A percentile compares a stretch with the other conserved stretches of the same genome.
phyloP scores from a whole-genome alignment of 2,113 vertebrate species.

The Saguinus midas region DNA sequence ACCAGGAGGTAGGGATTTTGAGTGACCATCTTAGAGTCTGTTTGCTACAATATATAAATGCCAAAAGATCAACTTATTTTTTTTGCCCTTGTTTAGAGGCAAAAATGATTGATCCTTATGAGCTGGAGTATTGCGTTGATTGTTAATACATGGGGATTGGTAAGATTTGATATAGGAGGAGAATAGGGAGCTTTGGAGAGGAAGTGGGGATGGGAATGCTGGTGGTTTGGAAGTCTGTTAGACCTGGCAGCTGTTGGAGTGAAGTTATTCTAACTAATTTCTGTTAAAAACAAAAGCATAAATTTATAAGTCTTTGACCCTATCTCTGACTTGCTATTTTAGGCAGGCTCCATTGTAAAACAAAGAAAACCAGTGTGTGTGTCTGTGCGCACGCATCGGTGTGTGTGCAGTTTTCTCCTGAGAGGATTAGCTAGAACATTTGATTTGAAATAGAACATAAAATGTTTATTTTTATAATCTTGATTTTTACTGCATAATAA shows the following conservation, averaged over 20 bases:
- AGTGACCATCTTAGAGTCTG: neutral
- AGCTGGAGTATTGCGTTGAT: neutral
- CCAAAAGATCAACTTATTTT: neutral
- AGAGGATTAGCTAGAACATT: conserved; percentile 47
- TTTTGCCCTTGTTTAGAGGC: neutral
- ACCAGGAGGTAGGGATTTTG: neutral
- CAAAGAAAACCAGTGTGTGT: neutral
- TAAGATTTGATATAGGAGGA: neutral
- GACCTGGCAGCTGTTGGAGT: neutral
- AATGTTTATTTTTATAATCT: conserved; percentile 63
- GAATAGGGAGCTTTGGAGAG: neutral
- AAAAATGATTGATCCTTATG: neutral
- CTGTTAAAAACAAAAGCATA: conserved; percentile 14
- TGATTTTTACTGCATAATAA: conserved; percentile 55
- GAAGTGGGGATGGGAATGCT: neutral
- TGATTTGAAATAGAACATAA: conserved; percentile 54
- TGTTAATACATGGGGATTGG: neutral
- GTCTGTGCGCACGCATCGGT: neutral
- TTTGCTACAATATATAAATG: neutral
- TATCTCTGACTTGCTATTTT: conserved; percentile 7
- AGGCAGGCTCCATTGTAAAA: neutral
- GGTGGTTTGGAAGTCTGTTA: neutral
- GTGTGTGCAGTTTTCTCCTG: neutral
- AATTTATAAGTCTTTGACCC: neutral
- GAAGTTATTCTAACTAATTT: conserved; percentile 15